phyloP scores from a whole-genome alignment of 1,140 invertebrate species.

The Mizuhopecten yessoensis region DNA sequence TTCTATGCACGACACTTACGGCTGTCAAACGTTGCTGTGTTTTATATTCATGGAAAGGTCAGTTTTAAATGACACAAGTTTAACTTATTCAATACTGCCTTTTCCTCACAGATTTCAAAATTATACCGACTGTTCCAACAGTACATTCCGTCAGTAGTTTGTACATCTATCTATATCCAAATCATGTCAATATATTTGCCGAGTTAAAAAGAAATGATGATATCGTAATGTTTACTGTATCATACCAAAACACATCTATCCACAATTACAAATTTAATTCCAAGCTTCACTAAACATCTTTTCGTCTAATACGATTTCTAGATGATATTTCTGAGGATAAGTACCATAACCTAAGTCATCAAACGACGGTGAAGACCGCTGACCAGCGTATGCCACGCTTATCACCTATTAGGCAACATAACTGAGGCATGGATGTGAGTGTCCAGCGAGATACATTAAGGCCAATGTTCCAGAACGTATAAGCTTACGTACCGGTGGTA shows the following conservation, averaged over 20 bases:
- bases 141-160: background rate
- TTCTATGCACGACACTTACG: background rate
- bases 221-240: background rate
- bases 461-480: background rate
- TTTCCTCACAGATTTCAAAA: background rate
- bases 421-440: background rate
- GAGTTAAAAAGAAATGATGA: background rate
- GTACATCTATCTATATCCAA: background rate
- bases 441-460: background rate
- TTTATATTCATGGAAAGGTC: background rate
- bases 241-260: background rate
- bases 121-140: background rate
- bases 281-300: background rate
- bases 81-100: background rate
- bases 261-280: background rate
- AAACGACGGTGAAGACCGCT: background rate
- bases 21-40: background rate
- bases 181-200: background rate
- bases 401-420: background rate
- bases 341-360: background rate
- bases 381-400: background rate
- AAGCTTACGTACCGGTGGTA: background rate
- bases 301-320: background rate
- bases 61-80: background rate
- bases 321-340: background rate